phyloP scores from a whole-genome alignment of 35 echinoderm and acorn worm genomes.

The Patiria miniata region DNA sequence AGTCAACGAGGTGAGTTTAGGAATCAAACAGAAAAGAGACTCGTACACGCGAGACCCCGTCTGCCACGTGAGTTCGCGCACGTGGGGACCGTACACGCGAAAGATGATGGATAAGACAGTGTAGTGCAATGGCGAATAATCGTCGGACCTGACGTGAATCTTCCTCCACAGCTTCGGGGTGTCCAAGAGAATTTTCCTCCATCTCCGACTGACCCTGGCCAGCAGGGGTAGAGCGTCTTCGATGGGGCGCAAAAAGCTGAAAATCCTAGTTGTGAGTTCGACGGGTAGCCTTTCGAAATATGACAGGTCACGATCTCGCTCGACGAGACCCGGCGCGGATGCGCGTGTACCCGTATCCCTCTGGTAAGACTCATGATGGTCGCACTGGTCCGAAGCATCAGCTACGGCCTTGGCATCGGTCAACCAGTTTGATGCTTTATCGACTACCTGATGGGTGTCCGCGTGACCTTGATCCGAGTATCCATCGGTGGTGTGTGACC shows the following conservation, averaged over 20 bases:
- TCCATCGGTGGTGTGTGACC: neutral
- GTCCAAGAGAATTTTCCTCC: constrained; percentile 71
- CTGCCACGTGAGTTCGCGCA: constrained; percentile 78
- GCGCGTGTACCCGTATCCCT: neutral
- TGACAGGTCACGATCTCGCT: constrained; percentile 20
- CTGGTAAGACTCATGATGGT: neutral
- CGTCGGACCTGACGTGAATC: constrained; percentile 58
- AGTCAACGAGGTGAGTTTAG: constrained; percentile 63
- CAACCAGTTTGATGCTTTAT: neutral
- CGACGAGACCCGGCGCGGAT: neutral
- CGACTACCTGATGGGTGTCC: neutral
- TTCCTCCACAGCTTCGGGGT: constrained; percentile 76
- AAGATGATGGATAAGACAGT: constrained; percentile 63
- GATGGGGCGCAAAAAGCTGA: constrained; percentile 76
- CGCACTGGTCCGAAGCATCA: neutral
- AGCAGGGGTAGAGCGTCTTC: constrained; percentile 72
- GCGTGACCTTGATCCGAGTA: neutral
- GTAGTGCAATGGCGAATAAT: constrained; percentile 40
- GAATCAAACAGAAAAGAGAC: constrained; percentile 74
- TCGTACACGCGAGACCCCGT: constrained; percentile 80
- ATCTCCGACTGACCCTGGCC: constrained; percentile 76
- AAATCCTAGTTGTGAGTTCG: constrained; percentile 78
- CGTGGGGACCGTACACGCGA: constrained; percentile 72
- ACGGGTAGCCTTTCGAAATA: constrained; percentile 77
- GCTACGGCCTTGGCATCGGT: neutral